These are phyloP conservation scores for Brienomyrus brachyistius DNA, from an alignment of 2,113 vertebrate species.

Conservation along the genomic window DNA sequence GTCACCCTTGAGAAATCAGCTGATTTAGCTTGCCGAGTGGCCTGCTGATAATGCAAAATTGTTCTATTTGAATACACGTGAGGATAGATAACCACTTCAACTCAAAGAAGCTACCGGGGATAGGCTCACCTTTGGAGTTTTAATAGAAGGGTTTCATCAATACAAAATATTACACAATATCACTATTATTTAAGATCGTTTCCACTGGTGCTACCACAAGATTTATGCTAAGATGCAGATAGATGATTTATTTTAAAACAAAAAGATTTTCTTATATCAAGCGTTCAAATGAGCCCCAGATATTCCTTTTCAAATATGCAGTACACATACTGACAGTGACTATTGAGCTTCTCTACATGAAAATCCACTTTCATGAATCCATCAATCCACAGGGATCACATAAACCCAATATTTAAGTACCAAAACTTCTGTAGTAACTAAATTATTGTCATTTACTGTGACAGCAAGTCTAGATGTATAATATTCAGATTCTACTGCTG, in stretches of 20 bases:
- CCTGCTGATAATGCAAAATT: conserved; percentile 63
- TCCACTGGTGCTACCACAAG: neutral
- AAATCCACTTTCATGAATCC: neutral
- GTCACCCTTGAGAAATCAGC: conserved; percentile 68
- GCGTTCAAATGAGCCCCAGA: neutral
- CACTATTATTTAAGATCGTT: neutral
- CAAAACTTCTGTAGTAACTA: neutral
- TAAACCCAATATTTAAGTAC: neutral
- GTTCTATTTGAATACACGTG: conserved; percentile 44
- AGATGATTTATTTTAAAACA: neutral
- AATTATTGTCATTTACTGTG: neutral
- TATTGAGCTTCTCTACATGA: neutral
- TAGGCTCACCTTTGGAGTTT: conserved; percentile 22
- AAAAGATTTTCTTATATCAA: neutral
- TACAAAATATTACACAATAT: neutral
- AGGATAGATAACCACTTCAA: conserved; percentile 43
- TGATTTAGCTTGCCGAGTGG: conserved; percentile 60
- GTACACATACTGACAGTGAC: neutral
- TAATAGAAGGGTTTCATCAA: neutral
- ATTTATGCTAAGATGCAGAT: neutral
- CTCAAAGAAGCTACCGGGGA: conserved; percentile 20
- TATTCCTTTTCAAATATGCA: neutral
- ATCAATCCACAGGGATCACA: neutral
- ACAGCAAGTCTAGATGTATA: neutral
- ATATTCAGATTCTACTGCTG: neutral